Conservation (phyloP, 2,888 invertebrate species). For the Dione vanillae region DNA sequence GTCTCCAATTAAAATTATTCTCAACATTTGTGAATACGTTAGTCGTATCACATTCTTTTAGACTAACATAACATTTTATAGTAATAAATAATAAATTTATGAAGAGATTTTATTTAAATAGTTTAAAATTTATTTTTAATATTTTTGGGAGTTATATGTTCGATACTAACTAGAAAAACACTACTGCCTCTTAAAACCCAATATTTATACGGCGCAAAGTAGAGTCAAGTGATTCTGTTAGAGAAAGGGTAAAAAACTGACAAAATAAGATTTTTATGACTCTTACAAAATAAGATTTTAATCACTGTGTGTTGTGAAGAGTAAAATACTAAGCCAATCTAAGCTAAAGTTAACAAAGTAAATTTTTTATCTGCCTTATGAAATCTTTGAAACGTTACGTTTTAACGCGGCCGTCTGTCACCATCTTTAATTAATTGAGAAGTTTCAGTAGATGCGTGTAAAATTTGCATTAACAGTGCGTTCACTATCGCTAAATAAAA, state of each 20-base stretch:
- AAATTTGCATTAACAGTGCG: conserved; percentile 82
- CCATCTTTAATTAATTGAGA: conserved; percentile 73
- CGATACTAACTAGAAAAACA: no score
- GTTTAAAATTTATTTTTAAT: no score
- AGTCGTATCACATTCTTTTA: conserved; percentile 41
- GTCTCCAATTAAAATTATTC: conserved; percentile 75
- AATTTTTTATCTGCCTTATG: conserved; percentile 30
- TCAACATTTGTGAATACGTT: conserved; percentile 51
- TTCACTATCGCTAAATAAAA: conserved; percentile 76
- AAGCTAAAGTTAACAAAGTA: conserved; percentile 1
- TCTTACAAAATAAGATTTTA: no score
- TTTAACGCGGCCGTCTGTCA: conserved; percentile 38
- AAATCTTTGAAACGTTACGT: conserved; percentile 32
- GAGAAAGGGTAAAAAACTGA: no score
- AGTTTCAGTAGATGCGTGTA: conserved; percentile 81
- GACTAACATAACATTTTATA: background rate
- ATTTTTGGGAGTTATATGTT: no score
- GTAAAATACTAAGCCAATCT: background rate
- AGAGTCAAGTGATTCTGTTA: no score
- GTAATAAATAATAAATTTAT: background rate
- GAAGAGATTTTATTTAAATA: no score
- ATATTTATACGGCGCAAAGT: no score
- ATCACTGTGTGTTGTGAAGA: no score
- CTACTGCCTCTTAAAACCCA: no score
- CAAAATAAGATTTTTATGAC: no score